Evolutionary conservation across 2,113 vertebrate genomes (phyloP).

Genomic region (Grammomys surdaster): DNA sequence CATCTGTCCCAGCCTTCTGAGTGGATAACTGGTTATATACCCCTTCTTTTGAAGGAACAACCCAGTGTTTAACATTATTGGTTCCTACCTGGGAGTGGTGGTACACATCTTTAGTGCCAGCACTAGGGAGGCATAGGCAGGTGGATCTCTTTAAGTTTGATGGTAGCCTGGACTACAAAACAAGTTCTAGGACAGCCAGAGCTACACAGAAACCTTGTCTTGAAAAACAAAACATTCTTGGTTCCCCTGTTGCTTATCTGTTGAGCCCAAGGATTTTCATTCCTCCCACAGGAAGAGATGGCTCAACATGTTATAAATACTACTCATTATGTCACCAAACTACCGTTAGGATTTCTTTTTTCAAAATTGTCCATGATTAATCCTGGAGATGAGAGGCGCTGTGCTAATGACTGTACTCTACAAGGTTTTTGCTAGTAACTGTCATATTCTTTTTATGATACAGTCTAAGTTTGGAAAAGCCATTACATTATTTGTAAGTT

Average conservation of each 20-base stretch:
- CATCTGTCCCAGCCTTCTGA: neutral
- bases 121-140: neutral
- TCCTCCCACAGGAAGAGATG: neutral
- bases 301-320: neutral
- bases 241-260: neutral
- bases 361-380: neutral
- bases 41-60: neutral
- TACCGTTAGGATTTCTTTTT: neutral
- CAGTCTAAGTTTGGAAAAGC: neutral
- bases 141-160: neutral
- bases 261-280: neutral
- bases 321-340: constrained; percentile 9
- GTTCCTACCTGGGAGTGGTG: neutral
- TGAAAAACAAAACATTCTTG: neutral
- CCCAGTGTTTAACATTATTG: neutral
- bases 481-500: constrained; percentile 30
- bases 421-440: neutral
- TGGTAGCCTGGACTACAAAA: neutral
- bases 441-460: neutral
- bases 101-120: neutral
- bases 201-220: neutral
- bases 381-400: neutral
- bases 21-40: neutral
- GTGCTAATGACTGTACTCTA: neutral
- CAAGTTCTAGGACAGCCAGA: neutral